phyloP scores from a whole-genome alignment of 2,113 vertebrate genomes.

The Grammomys surdaster region DNA sequence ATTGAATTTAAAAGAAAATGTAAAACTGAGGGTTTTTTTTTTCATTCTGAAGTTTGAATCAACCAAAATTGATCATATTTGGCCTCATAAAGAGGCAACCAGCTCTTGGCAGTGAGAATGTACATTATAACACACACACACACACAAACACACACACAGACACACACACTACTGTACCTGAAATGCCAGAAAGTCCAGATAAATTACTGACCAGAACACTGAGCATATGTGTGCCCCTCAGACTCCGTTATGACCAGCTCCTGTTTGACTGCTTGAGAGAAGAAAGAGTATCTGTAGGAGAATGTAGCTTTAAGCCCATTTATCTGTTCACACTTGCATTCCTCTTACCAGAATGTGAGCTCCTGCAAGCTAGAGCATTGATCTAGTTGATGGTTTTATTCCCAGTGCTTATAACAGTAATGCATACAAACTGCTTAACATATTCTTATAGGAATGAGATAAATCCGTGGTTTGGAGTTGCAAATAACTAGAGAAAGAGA shows the following conservation, averaged over 20 bases:
- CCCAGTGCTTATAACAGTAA: background rate
- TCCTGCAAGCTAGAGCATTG: constrained; percentile 41
- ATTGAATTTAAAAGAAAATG: constrained; percentile 31
- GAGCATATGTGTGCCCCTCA: background rate
- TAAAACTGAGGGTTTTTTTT: background rate
- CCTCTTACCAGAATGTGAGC: constrained; percentile 47
- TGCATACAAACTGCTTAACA: background rate
- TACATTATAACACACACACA: background rate
- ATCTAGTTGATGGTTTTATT: constrained; percentile 46
- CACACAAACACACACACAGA: background rate
- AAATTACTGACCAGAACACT: background rate
- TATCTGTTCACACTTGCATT: background rate
- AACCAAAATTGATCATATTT: background rate
- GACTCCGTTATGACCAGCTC: background rate
- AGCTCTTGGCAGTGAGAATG: background rate
- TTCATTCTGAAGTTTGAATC: constrained; percentile 19
- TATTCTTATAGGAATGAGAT: background rate
- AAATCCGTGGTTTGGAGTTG: constrained; percentile 23
- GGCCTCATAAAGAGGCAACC: background rate
- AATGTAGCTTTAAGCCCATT: background rate
- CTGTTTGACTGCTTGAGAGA: background rate
- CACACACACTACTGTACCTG: background rate
- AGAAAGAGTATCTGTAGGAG: background rate
- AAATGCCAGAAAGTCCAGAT: background rate
- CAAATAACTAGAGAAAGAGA: constrained; percentile 51